Base-by-base conservation (phyloP, 1,140 invertebrate species). In the Trichogramma pretiosum region DNA sequence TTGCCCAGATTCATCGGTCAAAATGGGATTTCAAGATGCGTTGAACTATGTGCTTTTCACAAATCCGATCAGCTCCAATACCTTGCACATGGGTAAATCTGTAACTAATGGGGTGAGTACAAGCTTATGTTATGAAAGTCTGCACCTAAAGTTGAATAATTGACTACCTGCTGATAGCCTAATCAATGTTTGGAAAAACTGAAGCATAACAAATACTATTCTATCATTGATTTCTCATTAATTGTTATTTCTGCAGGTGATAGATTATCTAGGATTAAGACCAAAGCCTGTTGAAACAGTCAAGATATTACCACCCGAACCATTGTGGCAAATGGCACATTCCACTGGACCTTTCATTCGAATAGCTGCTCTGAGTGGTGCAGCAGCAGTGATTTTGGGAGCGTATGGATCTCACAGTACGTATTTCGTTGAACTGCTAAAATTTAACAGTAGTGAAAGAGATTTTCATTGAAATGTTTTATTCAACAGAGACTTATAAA, bases 391-490 rank as follows among this genome's bases (percentile, higher is more conserved):
- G 3, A 79, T 81, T 2, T 74, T 96, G 50, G 89, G 89, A 17
- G 93, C 92, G 1, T 93, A 94, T 73, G 92, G 91, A 33, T 84
- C 88, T 18, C 91, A 96, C 68, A 79, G 85, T 77, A 79, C 78
- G 42, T n/a, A n/a, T n/a, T n/a, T n/a, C n/a, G n/a, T n/a, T n/a
- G n/a, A n/a, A n/a, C n/a, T n/a, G n/a, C n/a, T n/a, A n/a, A n/a
- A n/a, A n/a, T n/a, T n/a, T n/a, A n/a, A n/a, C n/a, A n/a, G n/a
- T n/a, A n/a, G n/a, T n/a, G n/a, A n/a, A n/a, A n/a, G n/a, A n/a
- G n/a, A n/a, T n/a, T n/a, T n/a, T n/a, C n/a, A n/a, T n/a, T n/a
- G n/a, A n/a, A n/a, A n/a, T n/a, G n/a, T n/a, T n/a, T n/a, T n/a
- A n/a, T n/a, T n/a, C 52, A 38, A 34, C 48, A 73, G 69, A 58